Percentiles rank a stretch among this genome's conserved stretches.
Evolutionary conservation across 1,140 invertebrate genomes (phyloP).

Genomic region (Leucophenga varia): DNA sequence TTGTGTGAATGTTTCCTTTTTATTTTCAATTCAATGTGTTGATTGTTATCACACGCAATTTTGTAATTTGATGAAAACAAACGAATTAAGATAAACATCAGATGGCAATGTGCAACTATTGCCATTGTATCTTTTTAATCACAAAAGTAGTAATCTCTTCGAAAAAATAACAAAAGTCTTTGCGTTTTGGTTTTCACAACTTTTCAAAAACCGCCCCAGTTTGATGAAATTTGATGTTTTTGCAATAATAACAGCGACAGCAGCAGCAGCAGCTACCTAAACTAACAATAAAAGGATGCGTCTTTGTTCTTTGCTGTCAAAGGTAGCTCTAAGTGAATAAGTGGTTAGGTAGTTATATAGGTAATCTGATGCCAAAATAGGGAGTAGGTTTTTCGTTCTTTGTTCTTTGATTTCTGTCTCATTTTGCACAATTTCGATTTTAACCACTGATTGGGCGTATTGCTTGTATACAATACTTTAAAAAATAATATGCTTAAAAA

Average conservation of each 20-base stretch:
- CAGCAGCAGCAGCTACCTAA: too few relatives aligned
- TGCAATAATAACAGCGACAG: background rate
- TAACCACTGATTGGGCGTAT: conserved; percentile 25
- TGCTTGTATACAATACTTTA: too few relatives aligned
- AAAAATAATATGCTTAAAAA: too few relatives aligned
- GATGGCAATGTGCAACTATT: conserved; percentile 28
- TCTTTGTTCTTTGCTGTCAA: background rate
- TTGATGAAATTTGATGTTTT: conserved; percentile 32
- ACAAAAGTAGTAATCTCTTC: conserved; percentile 5
- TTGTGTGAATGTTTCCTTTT: too few relatives aligned
- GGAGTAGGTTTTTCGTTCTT: background rate
- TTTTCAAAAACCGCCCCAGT: conserved; percentile 9
- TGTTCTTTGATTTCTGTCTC: conserved; percentile 7
- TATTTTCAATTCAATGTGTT: too few relatives aligned
- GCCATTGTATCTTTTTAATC: too few relatives aligned
- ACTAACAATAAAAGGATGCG: too few relatives aligned
- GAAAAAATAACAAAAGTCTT: conserved; percentile 8
- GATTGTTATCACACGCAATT: conserved; percentile 54
- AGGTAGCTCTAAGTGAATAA: background rate
- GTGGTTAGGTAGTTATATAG: conserved; percentile 3
- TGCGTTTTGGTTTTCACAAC: conserved; percentile 17
- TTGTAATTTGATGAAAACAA: conserved; percentile 56
- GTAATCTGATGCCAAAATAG: conserved; percentile 35
- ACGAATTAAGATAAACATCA: conserved; percentile 52
- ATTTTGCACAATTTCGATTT: conserved; percentile 21